Evolutionary conservation across 2,888 invertebrate genomes (phyloP).

Genomic region (Trachelus stipa): DNA sequence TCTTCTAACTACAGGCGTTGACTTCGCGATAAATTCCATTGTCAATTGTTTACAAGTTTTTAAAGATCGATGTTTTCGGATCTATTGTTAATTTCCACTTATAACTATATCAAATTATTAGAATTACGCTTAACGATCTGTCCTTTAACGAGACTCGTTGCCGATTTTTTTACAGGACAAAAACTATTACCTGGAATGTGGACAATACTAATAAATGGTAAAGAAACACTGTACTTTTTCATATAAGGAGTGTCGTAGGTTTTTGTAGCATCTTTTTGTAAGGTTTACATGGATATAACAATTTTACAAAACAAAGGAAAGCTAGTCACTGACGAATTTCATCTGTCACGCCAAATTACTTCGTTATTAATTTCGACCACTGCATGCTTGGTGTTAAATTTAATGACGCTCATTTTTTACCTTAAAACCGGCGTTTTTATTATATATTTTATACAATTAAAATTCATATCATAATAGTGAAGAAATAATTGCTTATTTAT

Average conservation of each 20-base stretch:
- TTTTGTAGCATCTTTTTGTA: conserved; percentile 12
- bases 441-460: too few species aligned
- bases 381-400: neutral
- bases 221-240: conserved; percentile 55
- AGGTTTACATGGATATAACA: neutral
- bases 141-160: conserved; percentile 49
- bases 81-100: neutral
- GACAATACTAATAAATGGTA: conserved; percentile 82
- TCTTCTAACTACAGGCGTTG: neutral
- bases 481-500: neutral
- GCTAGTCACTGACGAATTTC: neutral
- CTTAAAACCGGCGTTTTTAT: neutral
- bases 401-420: neutral
- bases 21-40: neutral
- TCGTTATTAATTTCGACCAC: neutral
- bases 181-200: conserved; percentile 86
- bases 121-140: conserved; percentile 17
- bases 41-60: neutral
- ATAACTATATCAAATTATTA: neutral
- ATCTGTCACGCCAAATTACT: neutral
- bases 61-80: neutral
- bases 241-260: conserved; percentile 10
- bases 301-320: neutral
- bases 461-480: neutral
- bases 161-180: conserved; percentile 83